A percentile compares a stretch with the other conserved stretches of the same genome.
phyloP scores from a whole-genome alignment of 2,113 vertebrate genomes.

The Cichladusa arquata region DNA sequence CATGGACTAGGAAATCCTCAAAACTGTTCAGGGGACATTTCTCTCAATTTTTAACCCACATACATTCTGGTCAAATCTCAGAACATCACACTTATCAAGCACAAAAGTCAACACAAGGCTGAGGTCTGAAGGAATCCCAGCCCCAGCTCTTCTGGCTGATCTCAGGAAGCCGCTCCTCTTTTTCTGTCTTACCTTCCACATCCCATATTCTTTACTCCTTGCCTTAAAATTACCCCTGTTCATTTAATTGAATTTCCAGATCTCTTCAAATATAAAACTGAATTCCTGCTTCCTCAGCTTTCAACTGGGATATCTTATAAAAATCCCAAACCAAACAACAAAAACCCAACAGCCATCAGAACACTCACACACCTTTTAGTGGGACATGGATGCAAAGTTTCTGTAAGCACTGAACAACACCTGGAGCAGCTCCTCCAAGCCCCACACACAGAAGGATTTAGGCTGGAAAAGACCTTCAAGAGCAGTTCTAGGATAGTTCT shows the following conservation, averaged over 20 bases:
- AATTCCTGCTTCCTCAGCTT: background rate
- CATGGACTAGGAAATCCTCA: background rate
- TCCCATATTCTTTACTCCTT: background rate
- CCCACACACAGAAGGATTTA: fast-evolving
- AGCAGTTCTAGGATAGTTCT: too few relatives aligned
- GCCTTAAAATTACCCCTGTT: background rate
- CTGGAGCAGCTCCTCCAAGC: background rate
- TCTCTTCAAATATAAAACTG: background rate
- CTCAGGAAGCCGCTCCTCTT: background rate
- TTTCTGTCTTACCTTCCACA: background rate
- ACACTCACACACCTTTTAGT: fast-evolving
- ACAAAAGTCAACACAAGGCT: background rate
- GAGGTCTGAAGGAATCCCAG: background rate
- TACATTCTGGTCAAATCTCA: background rate
- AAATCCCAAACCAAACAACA: background rate
- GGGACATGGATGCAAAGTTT: background rate
- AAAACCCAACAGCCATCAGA: fast-evolving
- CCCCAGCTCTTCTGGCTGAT: background rate
- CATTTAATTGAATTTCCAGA: background rate
- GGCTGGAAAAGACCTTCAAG: background rate
- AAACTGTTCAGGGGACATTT: background rate
- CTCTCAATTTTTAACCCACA: background rate
- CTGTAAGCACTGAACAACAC: background rate
- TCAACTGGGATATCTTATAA: background rate
- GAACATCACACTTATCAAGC: background rate